Conservation (phyloP, 1,140 invertebrate species). For the Drosophila pandora region DNA sequence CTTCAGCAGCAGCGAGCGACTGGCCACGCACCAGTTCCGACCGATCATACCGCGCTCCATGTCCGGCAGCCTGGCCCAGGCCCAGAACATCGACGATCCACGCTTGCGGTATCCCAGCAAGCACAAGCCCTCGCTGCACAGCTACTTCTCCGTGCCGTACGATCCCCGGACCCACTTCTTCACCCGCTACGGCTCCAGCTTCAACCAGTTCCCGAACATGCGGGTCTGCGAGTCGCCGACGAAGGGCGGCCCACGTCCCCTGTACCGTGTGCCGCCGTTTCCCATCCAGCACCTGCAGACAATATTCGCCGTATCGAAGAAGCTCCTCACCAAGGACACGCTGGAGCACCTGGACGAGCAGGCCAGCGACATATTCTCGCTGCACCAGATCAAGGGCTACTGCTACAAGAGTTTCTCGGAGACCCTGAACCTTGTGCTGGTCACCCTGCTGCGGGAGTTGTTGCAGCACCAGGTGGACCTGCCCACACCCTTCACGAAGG, state of each 20-base stretch:
- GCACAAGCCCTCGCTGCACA: conserved; percentile 85
- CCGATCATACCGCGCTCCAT: conserved; percentile 96
- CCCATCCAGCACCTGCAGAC: conserved; percentile 90
- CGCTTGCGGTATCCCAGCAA: conserved; percentile 33
- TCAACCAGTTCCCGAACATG: conserved; percentile 94
- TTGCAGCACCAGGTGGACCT: conserved; percentile 95
- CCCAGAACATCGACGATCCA: conserved; percentile 23
- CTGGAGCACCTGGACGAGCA: conserved; percentile 92
- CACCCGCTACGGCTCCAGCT: conserved; percentile 95
- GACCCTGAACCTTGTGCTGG: conserved; percentile 96
- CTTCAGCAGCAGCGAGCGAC: conserved; percentile 71
- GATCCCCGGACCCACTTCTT: conserved; percentile 95
- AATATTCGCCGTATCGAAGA: conserved; percentile 92
- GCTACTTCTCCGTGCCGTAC: conserved; percentile 88
- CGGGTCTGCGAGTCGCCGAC: conserved; percentile 87
- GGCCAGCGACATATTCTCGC: conserved; percentile 89
- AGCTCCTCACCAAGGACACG: conserved; percentile 94
- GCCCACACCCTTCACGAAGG: conserved; percentile 94
- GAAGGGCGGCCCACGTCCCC: conserved; percentile 84
- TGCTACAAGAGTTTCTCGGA: conserved; percentile 96
- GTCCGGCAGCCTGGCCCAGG: conserved; percentile 90
- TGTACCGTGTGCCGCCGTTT: conserved; percentile 85
- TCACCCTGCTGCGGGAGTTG: conserved; percentile 95
- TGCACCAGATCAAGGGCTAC: conserved; percentile 85
- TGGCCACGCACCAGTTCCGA: conserved; percentile 87